phyloP scores from a whole-genome alignment of 2,113 vertebrate genomes.

The Odontophorus gujanensis region DNA sequence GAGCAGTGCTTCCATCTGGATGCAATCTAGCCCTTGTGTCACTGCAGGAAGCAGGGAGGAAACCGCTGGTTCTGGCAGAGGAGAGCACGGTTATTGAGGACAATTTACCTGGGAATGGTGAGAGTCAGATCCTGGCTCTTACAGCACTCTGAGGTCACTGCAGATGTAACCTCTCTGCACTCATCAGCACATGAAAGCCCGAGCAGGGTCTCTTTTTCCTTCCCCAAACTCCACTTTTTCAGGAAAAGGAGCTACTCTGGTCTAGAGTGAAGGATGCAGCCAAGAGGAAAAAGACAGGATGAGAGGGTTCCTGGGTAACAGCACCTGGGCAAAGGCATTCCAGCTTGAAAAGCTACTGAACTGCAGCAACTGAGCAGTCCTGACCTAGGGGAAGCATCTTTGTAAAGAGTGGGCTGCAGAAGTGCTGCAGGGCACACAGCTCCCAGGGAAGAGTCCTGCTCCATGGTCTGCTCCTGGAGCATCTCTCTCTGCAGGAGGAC shows the following conservation, averaged over 20 bases:
- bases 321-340: neutral
- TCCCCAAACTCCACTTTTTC: neutral
- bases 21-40: neutral
- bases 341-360: neutral
- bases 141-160: neutral
- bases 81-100: neutral
- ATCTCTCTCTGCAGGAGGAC: neutral
- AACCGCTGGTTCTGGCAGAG: neutral
- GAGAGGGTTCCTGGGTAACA: neutral
- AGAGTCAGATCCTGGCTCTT: neutral
- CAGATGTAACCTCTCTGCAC: neutral
- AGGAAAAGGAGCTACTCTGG: neutral
- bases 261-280: neutral
- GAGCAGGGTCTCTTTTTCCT: neutral
- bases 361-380: neutral
- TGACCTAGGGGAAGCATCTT: neutral
- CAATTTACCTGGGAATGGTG: neutral
- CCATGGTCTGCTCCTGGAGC: fast-evolving
- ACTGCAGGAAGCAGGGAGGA: neutral
- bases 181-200: fast-evolving
- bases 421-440: neutral
- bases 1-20: neutral
- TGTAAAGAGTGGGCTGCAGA: neutral
- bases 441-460: neutral
- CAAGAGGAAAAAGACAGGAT: neutral